Evolutionary conservation across 2,113 vertebrate genomes (phyloP).

Genomic region (Noctilio leporinus): DNA sequence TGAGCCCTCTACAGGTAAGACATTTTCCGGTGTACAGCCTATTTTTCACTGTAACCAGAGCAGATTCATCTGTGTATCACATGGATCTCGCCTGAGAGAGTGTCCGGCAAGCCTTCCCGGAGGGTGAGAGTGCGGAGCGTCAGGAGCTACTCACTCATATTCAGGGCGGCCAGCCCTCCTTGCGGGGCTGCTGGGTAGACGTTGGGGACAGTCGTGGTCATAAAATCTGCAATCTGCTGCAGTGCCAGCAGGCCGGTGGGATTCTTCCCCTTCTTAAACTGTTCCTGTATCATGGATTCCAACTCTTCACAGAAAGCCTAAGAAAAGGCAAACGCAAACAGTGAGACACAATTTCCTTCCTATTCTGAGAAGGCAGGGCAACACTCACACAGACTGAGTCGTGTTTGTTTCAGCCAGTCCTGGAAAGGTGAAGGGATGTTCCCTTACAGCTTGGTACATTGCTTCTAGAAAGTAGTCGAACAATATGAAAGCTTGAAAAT

Average conservation of each 20-base stretch:
- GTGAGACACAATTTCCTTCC: neutral
- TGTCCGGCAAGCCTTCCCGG: neutral
- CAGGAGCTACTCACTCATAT: slow-evolving; percentile 91
- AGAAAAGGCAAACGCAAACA: slow-evolving; percentile 2
- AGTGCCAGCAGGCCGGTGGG: slow-evolving; percentile 94
- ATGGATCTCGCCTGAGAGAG: neutral
- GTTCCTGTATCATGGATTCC: slow-evolving; percentile 98
- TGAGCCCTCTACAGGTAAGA: neutral
- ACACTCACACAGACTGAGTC: neutral
- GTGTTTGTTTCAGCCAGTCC: neutral
- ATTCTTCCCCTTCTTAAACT: slow-evolving; percentile 97
- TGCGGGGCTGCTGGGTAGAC: slow-evolving; percentile 95
- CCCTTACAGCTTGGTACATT: neutral
- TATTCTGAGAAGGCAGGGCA: neutral
- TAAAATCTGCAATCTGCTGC: slow-evolving; percentile 99
- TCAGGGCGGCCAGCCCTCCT: slow-evolving; percentile 95
- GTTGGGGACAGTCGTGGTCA: slow-evolving; percentile 92
- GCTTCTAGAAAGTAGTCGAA: neutral
- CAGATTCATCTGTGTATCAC: neutral
- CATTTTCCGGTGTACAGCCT: neutral
- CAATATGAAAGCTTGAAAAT: neutral
- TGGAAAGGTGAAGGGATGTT: neutral
- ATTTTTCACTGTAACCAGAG: neutral
- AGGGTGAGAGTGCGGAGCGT: neutral
- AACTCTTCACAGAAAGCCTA: slow-evolving; percentile 98